Conservation (phyloP, 2,797 vertebrate species). For the Rachycentron canadum region DNA sequence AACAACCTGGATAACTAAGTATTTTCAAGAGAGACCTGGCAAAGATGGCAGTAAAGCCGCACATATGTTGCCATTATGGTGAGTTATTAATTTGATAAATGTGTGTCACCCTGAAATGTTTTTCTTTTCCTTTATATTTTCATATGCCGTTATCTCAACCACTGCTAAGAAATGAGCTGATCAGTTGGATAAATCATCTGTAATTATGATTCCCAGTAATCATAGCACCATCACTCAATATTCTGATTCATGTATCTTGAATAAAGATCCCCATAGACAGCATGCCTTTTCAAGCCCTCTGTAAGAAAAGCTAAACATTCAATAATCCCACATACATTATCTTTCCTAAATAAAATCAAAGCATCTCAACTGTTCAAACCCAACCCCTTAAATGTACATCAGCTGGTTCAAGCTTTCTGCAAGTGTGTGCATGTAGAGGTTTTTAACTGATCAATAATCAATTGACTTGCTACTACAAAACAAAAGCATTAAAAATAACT, state of each 20-base stretch:
- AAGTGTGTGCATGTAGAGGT: constrained; percentile 31
- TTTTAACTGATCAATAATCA: constrained; percentile 50
- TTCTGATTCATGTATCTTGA: neutral
- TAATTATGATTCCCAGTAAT: too few relatives aligned
- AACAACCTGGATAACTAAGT: too few relatives aligned
- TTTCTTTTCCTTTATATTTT: neutral
- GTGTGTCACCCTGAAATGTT: too few relatives aligned
- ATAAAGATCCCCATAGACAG: constrained; percentile 1
- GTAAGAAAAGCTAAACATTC: constrained; percentile 8
- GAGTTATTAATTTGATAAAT: too few relatives aligned
- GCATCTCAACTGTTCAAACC: neutral
- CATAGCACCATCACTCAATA: neutral
- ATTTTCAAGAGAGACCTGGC: too few relatives aligned
- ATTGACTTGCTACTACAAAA: constrained; percentile 6
- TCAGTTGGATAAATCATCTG: too few relatives aligned
- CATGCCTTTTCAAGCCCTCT: neutral
- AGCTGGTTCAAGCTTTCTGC: constrained; percentile 6
- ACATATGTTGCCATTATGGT: too few relatives aligned
- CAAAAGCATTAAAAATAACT: constrained; percentile 26
- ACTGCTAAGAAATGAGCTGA: too few relatives aligned
- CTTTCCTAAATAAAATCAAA: constrained; percentile 2
- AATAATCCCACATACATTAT: neutral
- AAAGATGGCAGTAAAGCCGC: too few relatives aligned
- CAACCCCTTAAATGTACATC: neutral
- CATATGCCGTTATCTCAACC: neutral